Conservation (phyloP, 2,888 invertebrate genomes). For the Tanytarsus gracilentus region DNA sequence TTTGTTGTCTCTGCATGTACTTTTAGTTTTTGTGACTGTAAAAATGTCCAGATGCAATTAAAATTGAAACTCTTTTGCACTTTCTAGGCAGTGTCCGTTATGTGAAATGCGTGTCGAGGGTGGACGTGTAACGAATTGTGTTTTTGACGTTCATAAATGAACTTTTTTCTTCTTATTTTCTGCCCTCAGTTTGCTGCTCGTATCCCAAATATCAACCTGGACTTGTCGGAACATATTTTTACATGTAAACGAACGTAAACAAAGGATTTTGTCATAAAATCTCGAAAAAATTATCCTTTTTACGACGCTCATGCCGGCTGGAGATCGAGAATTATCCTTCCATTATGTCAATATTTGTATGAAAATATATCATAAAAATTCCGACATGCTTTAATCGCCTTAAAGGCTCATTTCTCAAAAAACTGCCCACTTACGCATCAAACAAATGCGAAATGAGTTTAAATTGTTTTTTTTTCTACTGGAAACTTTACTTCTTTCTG, state of each 20-base stretch:
- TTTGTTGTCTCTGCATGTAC: constrained; percentile 16
- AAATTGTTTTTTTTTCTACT: neutral
- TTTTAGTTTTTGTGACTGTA: constrained; percentile 1
- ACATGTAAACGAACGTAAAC: constrained; percentile 11
- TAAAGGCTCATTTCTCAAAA: neutral
- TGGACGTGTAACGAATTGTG: constrained; percentile 19
- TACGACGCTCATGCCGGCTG: neutral
- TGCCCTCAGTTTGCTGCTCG: neutral
- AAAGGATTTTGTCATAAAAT: constrained; percentile 25
- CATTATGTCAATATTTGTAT: constrained; percentile 24
- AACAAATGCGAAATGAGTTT: constrained; percentile 6
- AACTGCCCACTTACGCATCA: neutral
- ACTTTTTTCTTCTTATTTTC: neutral
- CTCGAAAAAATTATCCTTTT: constrained; percentile 4
- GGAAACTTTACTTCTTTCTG: too few relatives aligned
- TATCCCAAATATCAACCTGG: too few relatives aligned
- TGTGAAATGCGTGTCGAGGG: constrained; percentile 19
- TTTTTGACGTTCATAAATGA: constrained; percentile 26
- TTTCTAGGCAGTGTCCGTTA: neutral
- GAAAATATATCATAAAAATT: constrained; percentile 25
- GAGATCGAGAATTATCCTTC: constrained; percentile 22
- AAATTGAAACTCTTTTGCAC: constrained; percentile 20
- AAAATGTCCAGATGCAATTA: constrained; percentile 28
- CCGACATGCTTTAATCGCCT: constrained; percentile 27
- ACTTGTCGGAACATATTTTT: neutral